phyloP scores from a whole-genome alignment of 2,888 invertebrate species.

The Xanthia icteritia region DNA sequence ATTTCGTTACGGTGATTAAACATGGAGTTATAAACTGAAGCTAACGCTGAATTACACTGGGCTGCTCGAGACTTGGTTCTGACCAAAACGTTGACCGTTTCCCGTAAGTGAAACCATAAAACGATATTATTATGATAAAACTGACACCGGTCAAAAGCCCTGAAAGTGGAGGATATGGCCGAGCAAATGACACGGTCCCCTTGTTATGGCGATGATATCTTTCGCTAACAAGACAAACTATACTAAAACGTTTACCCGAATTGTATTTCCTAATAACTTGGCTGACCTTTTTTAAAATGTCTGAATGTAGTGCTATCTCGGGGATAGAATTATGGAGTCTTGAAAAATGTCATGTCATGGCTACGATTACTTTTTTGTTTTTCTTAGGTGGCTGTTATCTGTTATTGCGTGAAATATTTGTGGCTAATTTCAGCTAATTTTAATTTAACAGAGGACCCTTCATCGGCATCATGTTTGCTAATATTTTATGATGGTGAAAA shows the following conservation, averaged over 20 bases:
- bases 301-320: not conserved
- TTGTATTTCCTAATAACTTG: constrained; percentile 43
- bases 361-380: too few relatives aligned
- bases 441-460: not conserved
- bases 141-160: constrained; percentile 19
- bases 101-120: constrained; percentile 26
- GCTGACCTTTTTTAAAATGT: constrained; percentile 11
- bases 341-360: too few relatives aligned
- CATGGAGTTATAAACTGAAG: not conserved
- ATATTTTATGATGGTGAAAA: not conserved
- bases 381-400: too few relatives aligned
- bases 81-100: not conserved
- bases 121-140: constrained; percentile 34
- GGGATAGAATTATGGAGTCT: too few relatives aligned
- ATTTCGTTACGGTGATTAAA: not conserved
- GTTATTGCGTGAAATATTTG: not conserved
- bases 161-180: constrained; percentile 22
- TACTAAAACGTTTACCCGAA: constrained; percentile 58
- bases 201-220: constrained; percentile 59
- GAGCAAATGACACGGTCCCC: constrained; percentile 37
- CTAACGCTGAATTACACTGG: not conserved
- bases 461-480: too few relatives aligned
- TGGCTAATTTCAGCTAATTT: not conserved
- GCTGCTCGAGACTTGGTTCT: not conserved
- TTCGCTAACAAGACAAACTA: constrained; percentile 58